These are phyloP conservation scores for Pandion haliaetus DNA, from an alignment of 2,113 vertebrate genomes.

Conservation along the genomic window DNA sequence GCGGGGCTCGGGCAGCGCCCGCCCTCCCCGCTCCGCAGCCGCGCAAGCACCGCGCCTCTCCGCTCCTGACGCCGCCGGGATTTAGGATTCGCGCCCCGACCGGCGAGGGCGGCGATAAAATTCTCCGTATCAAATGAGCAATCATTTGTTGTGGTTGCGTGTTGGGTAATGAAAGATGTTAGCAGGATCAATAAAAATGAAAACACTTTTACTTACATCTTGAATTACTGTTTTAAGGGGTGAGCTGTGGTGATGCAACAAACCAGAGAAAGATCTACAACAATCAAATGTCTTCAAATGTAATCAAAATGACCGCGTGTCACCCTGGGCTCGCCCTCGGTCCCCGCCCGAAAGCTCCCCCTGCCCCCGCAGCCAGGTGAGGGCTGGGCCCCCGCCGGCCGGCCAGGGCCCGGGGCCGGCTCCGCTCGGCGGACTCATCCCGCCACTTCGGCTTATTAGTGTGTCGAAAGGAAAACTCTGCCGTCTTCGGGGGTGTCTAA, in stretches of 20 bases:
- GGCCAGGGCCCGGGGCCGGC: background rate
- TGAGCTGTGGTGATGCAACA: slow-evolving; percentile 49
- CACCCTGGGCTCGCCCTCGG: background rate
- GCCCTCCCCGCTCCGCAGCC: background rate
- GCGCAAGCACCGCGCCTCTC: background rate
- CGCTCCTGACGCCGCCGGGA: background rate
- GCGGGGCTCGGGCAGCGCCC: background rate
- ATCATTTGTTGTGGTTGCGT: slow-evolving; percentile 79
- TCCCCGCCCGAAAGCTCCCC: background rate
- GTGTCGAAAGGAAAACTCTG: background rate
- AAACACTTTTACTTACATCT: slow-evolving; percentile 83
- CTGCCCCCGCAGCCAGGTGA: background rate
- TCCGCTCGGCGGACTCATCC: background rate
- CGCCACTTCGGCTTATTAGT: background rate
- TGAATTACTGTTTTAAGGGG: slow-evolving; percentile 79
- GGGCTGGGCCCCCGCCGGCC: background rate
- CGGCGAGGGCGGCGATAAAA: slow-evolving; percentile 69
- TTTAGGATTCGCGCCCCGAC: background rate
- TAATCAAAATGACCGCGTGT: background rate
- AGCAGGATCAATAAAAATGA: slow-evolving; percentile 81
- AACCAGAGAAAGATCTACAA: slow-evolving; percentile 59
- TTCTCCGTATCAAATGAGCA: slow-evolving; percentile 78
- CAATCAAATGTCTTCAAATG: background rate
- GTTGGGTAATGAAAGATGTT: slow-evolving; percentile 82
- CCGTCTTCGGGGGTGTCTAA: background rate